Conservation (phyloP, 2,888 invertebrate species). For the Sericinus montela region DNA sequence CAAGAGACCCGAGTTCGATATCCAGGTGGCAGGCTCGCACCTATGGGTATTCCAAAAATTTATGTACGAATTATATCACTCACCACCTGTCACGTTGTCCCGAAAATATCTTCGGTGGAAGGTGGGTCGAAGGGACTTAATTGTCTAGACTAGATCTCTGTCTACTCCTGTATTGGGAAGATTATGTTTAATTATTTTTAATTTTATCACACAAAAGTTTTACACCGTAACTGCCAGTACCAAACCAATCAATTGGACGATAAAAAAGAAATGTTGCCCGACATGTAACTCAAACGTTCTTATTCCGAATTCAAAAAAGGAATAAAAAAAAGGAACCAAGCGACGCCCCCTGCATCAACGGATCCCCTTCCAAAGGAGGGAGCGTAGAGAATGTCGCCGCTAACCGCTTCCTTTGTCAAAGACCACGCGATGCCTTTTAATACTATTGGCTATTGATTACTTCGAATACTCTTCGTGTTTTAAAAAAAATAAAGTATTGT, state of each 20-base stretch:
- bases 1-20: too few relatives aligned
- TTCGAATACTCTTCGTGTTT: background rate
- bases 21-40: too few relatives aligned
- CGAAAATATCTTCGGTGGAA: too few relatives aligned
- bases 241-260: background rate
- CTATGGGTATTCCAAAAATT: too few relatives aligned
- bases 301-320: slow-evolving; percentile 6
- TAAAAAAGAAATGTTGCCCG: background rate
- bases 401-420: slow-evolving; percentile 13
- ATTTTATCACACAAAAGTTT: background rate
- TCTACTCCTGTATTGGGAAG: too few relatives aligned
- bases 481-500: background rate
- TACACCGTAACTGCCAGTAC: background rate
- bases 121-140: too few relatives aligned
- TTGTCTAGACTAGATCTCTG: too few relatives aligned
- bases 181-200: too few relatives aligned
- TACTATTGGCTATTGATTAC: slow-evolving; percentile 13
- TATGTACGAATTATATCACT: too few relatives aligned
- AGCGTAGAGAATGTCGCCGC: slow-evolving; percentile 1
- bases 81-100: too few relatives aligned
- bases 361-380: slow-evolving; percentile 6
- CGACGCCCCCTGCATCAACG: slow-evolving; percentile 11
- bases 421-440: slow-evolving; percentile 13
- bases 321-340: slow-evolving; percentile 12
- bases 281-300: slow-evolving; percentile 1